Percentiles rank a stretch among this genome's conserved stretches.
Evolutionary conservation across 2,113 vertebrate genomes (phyloP).

Genomic region (Capreolus pygargus): DNA sequence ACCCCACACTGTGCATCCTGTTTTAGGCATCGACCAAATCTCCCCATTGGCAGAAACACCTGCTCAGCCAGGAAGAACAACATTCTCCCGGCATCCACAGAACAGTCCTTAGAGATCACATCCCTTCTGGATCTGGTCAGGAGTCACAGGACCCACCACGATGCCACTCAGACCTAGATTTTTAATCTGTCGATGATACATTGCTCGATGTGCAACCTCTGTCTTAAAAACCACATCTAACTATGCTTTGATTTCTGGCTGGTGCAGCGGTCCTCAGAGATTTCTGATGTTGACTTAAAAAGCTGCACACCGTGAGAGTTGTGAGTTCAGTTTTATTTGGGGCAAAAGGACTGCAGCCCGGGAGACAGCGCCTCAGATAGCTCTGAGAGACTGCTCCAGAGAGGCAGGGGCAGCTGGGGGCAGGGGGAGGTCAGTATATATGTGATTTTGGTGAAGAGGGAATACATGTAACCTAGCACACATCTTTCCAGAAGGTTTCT

Average conservation of each 20-base stretch:
- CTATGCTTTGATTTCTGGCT: neutral
- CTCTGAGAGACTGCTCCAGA: neutral
- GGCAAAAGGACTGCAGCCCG: neutral
- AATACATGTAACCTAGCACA: neutral
- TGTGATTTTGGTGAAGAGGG: neutral
- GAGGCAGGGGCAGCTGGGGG: neutral
- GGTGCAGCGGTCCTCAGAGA: fast-evolving
- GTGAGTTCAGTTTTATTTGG: neutral
- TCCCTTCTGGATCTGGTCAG: neutral
- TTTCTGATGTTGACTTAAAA: neutral
- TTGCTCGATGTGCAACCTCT: neutral
- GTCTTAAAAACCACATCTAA: neutral
- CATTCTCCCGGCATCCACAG: neutral
- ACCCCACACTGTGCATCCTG: neutral
- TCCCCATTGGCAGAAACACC: neutral
- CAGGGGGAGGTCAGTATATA: fast-evolving
- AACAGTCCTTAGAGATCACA: neutral
- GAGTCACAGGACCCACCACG: neutral
- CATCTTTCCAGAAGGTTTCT: neutral
- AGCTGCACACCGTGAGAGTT: neutral
- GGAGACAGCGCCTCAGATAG: neutral
- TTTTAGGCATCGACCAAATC: neutral
- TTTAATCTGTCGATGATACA: neutral
- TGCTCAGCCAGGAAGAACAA: no score
- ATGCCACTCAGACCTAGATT: neutral